A percentile compares a stretch with the other conserved stretches of the same genome.
phyloP scores from a whole-genome alignment of 2,797 vertebrate species.

The Pempheris klunzingeri region DNA sequence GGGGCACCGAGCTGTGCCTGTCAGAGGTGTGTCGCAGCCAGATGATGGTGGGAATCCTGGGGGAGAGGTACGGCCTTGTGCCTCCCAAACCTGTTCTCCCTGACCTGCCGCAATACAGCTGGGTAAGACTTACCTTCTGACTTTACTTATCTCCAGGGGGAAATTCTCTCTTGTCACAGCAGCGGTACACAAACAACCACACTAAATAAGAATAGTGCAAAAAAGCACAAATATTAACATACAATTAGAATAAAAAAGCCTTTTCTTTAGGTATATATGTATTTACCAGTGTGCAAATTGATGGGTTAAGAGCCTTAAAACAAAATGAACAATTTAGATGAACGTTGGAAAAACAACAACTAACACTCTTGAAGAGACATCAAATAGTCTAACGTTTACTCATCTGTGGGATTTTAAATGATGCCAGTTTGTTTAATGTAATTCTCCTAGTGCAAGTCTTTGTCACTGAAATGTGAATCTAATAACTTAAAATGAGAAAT shows the following conservation, averaged over 20 bases:
- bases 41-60: conserved; percentile 89
- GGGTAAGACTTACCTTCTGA: conserved; percentile 90
- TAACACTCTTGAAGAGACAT: background rate
- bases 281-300: too few relatives aligned
- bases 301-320: too few relatives aligned
- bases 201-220: too few relatives aligned
- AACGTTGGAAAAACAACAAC: background rate
- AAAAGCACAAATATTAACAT: too few relatives aligned
- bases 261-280: too few relatives aligned
- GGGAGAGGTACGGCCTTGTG: conserved; percentile 89
- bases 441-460: background rate
- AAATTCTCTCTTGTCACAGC: too few relatives aligned
- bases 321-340: background rate
- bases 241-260: too few relatives aligned
- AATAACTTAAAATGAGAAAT: too few relatives aligned
- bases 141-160: too few relatives aligned
- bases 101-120: conserved; percentile 88
- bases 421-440: background rate
- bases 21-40: conserved; percentile 90
- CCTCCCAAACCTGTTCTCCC: conserved; percentile 85
- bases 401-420: background rate
- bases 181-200: too few relatives aligned
- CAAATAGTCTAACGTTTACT: background rate
- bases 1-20: conserved; percentile 88
- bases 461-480: background rate